Percentiles rank a stretch among this genome's conserved stretches.
These are phyloP conservation scores for Stichodactyla mertensii DNA, from an alignment of 64 coral and sea anemone genomes.

Conservation along the genomic window DNA sequence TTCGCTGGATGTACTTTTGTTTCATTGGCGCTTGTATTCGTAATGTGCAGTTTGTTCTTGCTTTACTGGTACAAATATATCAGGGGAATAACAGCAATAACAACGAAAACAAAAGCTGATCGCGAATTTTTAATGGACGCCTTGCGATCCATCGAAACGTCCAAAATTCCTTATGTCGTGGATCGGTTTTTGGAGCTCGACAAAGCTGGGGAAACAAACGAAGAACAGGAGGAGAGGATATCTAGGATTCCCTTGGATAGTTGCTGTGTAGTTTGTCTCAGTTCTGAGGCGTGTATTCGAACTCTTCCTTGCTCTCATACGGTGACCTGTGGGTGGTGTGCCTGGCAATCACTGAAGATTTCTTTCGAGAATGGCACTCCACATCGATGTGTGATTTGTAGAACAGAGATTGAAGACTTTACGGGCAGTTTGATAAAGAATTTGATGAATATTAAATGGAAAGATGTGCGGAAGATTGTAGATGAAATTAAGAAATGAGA, in stretches of 20 bases:
- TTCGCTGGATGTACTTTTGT: not conserved
- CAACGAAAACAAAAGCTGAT: slow-evolving; percentile 26
- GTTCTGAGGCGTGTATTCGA: slow-evolving; percentile 58
- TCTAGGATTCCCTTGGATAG: slow-evolving; percentile 21
- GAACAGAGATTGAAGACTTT: slow-evolving; percentile 79
- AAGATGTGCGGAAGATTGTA: slow-evolving; percentile 75
- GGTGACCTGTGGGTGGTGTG: slow-evolving; percentile 82
- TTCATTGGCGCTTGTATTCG: not conserved
- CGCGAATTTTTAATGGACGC: slow-evolving; percentile 56
- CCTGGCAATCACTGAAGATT: slow-evolving; percentile 78
- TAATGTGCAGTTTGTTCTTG: not conserved
- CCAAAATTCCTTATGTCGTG: slow-evolving; percentile 78
- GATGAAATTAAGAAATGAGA: slow-evolving; percentile 51
- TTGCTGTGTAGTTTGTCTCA: slow-evolving; percentile 67
- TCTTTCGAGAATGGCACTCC: slow-evolving; percentile 50
- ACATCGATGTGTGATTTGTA: slow-evolving; percentile 80
- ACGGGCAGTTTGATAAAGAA: slow-evolving; percentile 74
- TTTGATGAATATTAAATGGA: slow-evolving; percentile 78
- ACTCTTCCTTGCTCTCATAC: slow-evolving; percentile 70
- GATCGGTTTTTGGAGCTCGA: slow-evolving; percentile 81
- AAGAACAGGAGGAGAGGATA: slow-evolving; percentile 13
- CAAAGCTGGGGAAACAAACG: slow-evolving; percentile 13
- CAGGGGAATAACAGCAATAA: not conserved
- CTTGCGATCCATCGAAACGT: slow-evolving; percentile 63
- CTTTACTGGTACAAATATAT: not conserved